A percentile compares a stretch with the other conserved stretches of the same genome.
Evolutionary conservation across 37 sponge, comb jelly and placozoan genomes (phyloP).

Genomic region (Geodia barretti): DNA sequence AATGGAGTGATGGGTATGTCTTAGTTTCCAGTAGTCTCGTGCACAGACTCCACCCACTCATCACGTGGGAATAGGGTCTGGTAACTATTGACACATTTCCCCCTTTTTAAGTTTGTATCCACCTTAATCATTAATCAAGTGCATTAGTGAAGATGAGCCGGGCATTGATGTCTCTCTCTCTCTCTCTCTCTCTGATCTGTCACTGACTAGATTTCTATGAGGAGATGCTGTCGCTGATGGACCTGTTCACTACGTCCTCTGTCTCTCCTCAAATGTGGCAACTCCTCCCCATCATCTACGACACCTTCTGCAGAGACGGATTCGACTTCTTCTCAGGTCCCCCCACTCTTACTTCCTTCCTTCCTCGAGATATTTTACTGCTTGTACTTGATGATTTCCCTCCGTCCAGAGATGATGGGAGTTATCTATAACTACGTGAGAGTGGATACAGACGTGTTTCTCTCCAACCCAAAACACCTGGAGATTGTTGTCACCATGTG

Average conservation of each 20-base stretch:
- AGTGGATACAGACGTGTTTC: constrained; percentile 75
- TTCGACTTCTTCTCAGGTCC: constrained; percentile 70
- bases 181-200: background rate
- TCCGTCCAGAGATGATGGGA: constrained; percentile 89
- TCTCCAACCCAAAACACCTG: constrained; percentile 77
- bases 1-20: constrained; percentile 80
- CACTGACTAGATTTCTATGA: constrained; percentile 95
- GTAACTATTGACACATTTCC: no score
- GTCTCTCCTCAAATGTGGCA: constrained; percentile 89
- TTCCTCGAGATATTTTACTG: background rate
- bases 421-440: constrained; percentile 85
- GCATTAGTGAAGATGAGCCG: no score
- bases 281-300: constrained; percentile 70
- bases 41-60: no score
- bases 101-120: no score
- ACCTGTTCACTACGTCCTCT: constrained; percentile 64
- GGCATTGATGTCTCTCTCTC: background rate
- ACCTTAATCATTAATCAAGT: no score
- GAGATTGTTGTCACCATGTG: constrained; percentile 47
- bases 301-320: constrained; percentile 81
- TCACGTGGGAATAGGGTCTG: no score
- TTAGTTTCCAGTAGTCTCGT: no score
- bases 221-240: constrained; percentile 82
- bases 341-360: no score
- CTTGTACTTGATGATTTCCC: background rate